These are phyloP conservation scores for Dicaeum eximium DNA, from an alignment of 2,113 vertebrate genomes.

Conservation along the genomic window DNA sequence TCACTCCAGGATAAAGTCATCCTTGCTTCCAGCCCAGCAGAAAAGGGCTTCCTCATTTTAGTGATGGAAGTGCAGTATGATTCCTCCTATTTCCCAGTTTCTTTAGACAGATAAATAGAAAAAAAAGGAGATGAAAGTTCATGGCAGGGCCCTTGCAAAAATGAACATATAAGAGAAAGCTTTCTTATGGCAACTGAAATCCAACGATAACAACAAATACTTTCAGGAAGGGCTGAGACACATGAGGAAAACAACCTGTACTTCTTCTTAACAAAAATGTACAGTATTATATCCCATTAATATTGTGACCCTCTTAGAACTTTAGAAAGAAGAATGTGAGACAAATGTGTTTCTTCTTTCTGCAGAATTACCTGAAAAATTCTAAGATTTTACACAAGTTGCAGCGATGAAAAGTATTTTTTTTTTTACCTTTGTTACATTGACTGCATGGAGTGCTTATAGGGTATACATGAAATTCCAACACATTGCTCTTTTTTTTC, in stretches of 20 bases:
- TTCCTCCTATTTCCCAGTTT: background rate
- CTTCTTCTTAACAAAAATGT: background rate
- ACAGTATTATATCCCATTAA: background rate
- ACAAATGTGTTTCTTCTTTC: background rate
- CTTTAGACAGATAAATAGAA: background rate
- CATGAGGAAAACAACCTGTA: background rate
- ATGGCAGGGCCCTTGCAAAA: background rate
- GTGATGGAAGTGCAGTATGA: background rate
- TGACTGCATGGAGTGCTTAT: background rate
- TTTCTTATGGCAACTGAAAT: background rate
- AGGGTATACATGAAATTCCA: background rate
- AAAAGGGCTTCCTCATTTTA: background rate
- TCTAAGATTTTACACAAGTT: background rate
- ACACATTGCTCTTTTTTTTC: background rate
- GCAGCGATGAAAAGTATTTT: background rate
- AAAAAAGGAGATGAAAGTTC: background rate
- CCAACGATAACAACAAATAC: background rate
- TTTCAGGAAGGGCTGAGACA: background rate
- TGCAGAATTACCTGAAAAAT: background rate
- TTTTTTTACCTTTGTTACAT: conserved; percentile 20
- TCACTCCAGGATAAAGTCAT: background rate
- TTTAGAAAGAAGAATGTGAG: background rate
- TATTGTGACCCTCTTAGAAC: background rate
- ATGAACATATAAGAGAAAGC: background rate
- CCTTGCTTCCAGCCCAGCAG: background rate